Evolutionary conservation across 2,888 invertebrate species (phyloP), one percentile per base, ranked within the genome.

Genomic region (Zeuzera pyrina): DNA sequence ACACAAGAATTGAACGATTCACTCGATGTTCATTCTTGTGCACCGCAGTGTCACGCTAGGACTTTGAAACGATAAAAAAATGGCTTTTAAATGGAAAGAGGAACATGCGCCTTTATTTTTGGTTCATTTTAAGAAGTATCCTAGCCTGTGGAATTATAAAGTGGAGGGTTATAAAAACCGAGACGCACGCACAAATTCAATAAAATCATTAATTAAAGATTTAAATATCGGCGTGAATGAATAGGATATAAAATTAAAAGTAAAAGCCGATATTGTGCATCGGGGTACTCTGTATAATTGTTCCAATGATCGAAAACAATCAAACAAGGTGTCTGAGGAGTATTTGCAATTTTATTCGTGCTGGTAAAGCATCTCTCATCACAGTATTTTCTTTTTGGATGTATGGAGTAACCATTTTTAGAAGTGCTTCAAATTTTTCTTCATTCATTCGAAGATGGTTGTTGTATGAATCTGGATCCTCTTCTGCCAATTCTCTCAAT

Each of bases 361-460:
- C 29, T 14, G 34, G 38, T 19, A 38, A 14, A 13, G 31, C 29
- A 29, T 29, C 15, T 12, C 35, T 31, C 30, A 36, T 29, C 8
- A 31, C 2, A 30, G 31, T 29, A 31, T 34, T 24, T 34, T 31
- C 29, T 34, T 34, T 31, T 31, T 23, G 23, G 14, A 31, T 37
- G 29, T 19, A 23, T 16, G 31, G 31, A 15, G 28, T 8, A 29
- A 34, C 22, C 12, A 27, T 28, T 15, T 6, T 25, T 23, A 37
- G 25, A 30, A 37, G 29, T 30, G 30, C 29, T 10, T 36, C 36
- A 37, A 37, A 37, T 31, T 37, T 27, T 19, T 21, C 21, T 32
- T 10, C 29, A 24, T 31, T 12, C 30, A 36, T 30, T n/a, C 36
- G 28, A 14, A 36, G 25, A 36, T 36, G 36, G 30, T 36, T 33